Percentiles rank a stretch among this genome's conserved stretches.
Evolutionary conservation across 2,797 vertebrate species (phyloP).

Genomic region (Loris lydekkerianus): DNA sequence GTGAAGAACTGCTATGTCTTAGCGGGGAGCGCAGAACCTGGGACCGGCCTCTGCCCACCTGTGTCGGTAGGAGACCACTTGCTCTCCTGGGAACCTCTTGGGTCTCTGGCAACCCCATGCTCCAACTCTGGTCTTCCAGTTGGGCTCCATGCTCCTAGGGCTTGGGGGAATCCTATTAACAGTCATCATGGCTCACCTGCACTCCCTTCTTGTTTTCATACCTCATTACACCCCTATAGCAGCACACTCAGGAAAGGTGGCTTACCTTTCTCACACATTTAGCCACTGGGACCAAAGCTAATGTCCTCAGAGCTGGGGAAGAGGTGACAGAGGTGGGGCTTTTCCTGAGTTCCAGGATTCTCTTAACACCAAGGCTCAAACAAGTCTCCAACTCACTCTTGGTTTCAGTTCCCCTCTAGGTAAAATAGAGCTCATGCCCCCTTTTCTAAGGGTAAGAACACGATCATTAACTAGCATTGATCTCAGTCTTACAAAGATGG

Average conservation of each 20-base stretch:
- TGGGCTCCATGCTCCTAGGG: neutral
- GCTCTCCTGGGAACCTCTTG: neutral
- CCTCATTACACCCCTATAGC: fast-evolving
- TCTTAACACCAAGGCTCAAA: neutral
- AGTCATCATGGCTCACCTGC: fast-evolving
- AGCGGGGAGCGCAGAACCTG: conserved; percentile 97
- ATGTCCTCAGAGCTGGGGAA: neutral
- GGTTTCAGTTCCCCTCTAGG: neutral
- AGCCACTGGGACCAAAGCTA: neutral
- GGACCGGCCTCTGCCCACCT: conserved; percentile 96
- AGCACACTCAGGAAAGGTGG: fast-evolving
- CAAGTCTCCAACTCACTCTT: neutral
- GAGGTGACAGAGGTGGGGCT: neutral
- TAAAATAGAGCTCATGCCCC: neutral
- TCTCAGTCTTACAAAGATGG: neutral
- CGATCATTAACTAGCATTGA: neutral
- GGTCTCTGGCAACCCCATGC: neutral
- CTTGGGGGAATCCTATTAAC: neutral
- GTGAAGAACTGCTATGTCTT: conserved; percentile 93
- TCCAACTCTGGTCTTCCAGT: neutral
- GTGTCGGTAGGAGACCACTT: conserved; percentile 92
- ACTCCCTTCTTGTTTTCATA: neutral
- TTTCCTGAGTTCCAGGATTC: neutral
- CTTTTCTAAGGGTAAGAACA: neutral
- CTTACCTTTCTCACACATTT: neutral